Percentiles rank a stretch among this genome's conserved stretches.
Conservation (phyloP, 1,140 invertebrate genomes). For the Lineus longissimus region DNA sequence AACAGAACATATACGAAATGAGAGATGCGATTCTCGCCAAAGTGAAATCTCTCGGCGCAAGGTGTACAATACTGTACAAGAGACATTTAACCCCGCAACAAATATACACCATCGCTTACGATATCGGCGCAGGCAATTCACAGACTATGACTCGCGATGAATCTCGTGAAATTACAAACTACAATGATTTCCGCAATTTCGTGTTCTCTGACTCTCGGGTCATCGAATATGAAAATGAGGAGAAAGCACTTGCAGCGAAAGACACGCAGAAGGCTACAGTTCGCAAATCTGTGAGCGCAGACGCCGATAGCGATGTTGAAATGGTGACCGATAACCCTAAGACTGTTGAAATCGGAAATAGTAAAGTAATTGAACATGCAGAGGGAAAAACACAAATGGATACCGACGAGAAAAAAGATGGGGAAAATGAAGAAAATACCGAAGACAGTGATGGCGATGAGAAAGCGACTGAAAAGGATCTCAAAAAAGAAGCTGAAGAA, state of each 20-base stretch:
- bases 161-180: slow-evolving; percentile 5
- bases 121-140: not conserved
- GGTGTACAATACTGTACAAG: slow-evolving; percentile 3
- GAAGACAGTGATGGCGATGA: not conserved
- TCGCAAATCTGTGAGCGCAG: not conserved
- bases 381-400: not conserved
- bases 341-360: not conserved
- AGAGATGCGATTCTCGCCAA: slow-evolving; percentile 4
- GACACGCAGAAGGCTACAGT: not conserved
- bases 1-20: slow-evolving; percentile 7
- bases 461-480: not conserved
- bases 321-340: not conserved
- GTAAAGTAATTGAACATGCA: not conserved
- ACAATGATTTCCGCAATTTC: slow-evolving; percentile 3
- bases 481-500: not conserved
- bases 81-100: slow-evolving; percentile 5
- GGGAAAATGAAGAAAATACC: not conserved
- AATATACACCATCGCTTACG: slow-evolving; percentile 4
- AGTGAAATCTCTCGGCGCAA: not conserved
- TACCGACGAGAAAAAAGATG: not conserved
- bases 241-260: not conserved
- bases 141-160: slow-evolving; percentile 3
- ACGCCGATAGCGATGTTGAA: not conserved
- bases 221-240: slow-evolving; percentile 2
- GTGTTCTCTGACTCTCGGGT: slow-evolving; percentile 6